A percentile compares a stretch with the other conserved stretches of the same genome.
These are phyloP conservation scores for Gobius niger DNA, from an alignment of 2,113 vertebrate species.

Conservation along the genomic window DNA sequence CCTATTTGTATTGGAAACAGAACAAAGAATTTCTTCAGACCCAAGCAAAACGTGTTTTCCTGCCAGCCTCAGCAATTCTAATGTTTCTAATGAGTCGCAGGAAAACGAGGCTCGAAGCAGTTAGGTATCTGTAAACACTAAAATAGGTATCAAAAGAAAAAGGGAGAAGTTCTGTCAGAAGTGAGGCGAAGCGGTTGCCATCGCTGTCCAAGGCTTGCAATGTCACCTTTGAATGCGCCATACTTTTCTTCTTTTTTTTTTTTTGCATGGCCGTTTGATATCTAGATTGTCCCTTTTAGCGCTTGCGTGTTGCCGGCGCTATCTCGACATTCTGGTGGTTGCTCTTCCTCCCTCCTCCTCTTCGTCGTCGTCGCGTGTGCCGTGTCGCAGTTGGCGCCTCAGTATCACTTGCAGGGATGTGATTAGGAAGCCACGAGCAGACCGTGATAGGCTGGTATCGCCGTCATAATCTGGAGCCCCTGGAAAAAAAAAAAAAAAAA, in stretches of 20 bases:
- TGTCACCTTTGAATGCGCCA: conserved; percentile 52
- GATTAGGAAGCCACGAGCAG: conserved; percentile 51
- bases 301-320: conserved; percentile 20
- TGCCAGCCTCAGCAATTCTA: conserved; percentile 78
- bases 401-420: conserved; percentile 54
- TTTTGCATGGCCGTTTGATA: conserved; percentile 43
- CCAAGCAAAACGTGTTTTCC: conserved; percentile 73
- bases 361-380: conserved; percentile 32
- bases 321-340: conserved; percentile 16
- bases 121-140: conserved; percentile 56
- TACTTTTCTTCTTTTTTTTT: background rate
- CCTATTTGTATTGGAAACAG: conserved; percentile 79
- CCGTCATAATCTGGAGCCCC: conserved; percentile 50
- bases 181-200: conserved; percentile 16
- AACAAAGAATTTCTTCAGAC: conserved; percentile 78
- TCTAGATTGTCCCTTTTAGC: conserved; percentile 45
- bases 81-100: conserved; percentile 74
- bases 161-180: conserved; percentile 43
- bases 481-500: conserved; percentile 15
- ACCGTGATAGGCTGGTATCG: conserved; percentile 56
- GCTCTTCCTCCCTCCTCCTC: conserved; percentile 28
- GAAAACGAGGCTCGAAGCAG: conserved; percentile 51
- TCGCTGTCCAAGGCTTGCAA: conserved; percentile 48
- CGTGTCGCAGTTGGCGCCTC: conserved; percentile 32
- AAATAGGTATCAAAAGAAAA: conserved; percentile 29